These are phyloP conservation scores for Holacanthus passer DNA, from an alignment of 2,113 vertebrate genomes.

Conservation along the genomic window DNA sequence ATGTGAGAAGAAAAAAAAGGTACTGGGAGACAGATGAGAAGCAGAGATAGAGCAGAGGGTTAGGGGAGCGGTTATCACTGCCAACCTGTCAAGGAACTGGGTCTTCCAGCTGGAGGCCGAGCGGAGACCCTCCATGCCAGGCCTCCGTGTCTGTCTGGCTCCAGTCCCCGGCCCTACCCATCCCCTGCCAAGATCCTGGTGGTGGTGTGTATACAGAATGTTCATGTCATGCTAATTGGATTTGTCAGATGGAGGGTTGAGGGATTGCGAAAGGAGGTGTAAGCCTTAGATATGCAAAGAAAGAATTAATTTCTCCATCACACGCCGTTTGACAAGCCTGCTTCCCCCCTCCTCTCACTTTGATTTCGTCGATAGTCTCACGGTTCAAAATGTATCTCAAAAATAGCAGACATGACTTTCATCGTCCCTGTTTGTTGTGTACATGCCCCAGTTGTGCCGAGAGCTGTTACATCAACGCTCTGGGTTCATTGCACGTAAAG, in stretches of 20 bases:
- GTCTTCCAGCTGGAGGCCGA: constrained; percentile 63
- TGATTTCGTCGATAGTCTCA: constrained; percentile 44
- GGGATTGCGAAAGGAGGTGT: constrained; percentile 52
- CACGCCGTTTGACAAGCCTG: constrained; percentile 36
- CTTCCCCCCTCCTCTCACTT: constrained; percentile 18
- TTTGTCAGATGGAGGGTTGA: constrained; percentile 69
- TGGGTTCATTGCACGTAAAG: constrained; percentile 34
- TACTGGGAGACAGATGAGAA: constrained; percentile 46
- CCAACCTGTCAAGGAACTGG: constrained; percentile 67
- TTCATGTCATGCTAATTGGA: constrained; percentile 70
- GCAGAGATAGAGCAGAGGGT: constrained; percentile 47
- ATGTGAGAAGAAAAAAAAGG: constrained; percentile 34
- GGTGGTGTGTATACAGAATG: constrained; percentile 45
- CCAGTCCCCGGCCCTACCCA: constrained; percentile 27
- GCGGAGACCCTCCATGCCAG: constrained; percentile 53
- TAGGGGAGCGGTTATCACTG: constrained; percentile 25
- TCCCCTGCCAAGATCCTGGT: constrained; percentile 53
- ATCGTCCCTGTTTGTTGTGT: constrained; percentile 43
- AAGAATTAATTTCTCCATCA: constrained; percentile 54
- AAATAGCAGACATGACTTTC: constrained; percentile 42
- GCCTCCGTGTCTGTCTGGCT: constrained; percentile 62
- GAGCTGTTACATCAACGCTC: constrained; percentile 42
- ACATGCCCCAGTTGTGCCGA: constrained; percentile 16
- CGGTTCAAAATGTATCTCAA: constrained; percentile 34
- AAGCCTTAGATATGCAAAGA: constrained; percentile 65